phyloP scores from a whole-genome alignment of 1,140 invertebrate genomes.

The Rhizoglyphus robini region DNA sequence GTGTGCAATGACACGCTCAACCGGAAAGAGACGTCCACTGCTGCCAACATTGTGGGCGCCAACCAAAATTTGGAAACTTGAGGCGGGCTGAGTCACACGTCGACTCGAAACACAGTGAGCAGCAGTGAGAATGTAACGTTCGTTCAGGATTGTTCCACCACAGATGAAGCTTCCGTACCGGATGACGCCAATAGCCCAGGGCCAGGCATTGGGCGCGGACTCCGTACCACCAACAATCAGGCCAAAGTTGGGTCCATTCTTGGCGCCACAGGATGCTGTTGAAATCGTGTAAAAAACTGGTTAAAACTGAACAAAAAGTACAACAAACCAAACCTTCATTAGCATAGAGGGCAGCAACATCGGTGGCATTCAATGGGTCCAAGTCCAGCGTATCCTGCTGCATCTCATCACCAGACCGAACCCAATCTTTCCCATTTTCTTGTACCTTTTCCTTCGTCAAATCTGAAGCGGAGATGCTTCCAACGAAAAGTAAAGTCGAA shows the following conservation, averaged over 20 bases:
- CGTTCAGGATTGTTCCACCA: slow-evolving; percentile 45
- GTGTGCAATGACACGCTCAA: slow-evolving; percentile 53
- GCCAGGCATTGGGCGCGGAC: background rate
- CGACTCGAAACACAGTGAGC: slow-evolving; percentile 44
- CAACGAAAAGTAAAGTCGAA: no score
- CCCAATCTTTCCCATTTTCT: no score
- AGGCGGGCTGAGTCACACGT: background rate
- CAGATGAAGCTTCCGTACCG: slow-evolving; percentile 34
- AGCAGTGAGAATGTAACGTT: slow-evolving; percentile 45
- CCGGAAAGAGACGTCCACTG: slow-evolving; percentile 31
- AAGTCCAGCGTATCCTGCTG: no score
- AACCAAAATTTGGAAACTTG: slow-evolving; percentile 1
- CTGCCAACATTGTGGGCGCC: background rate
- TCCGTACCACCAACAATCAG: background rate
- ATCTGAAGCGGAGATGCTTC: no score
- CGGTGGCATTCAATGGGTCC: no score
- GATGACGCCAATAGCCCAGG: slow-evolving; percentile 6
- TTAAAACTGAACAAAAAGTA: no score
- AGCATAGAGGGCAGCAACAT: no score
- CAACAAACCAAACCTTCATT: no score
- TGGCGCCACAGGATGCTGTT: background rate
- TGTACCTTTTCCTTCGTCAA: no score
- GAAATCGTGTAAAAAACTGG: no score
- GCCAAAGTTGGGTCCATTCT: background rate
- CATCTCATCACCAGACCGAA: no score